Percentiles rank a stretch among this genome's conserved stretches.
phyloP scores from a whole-genome alignment of 2,113 vertebrate genomes.

The Hystrix cristata region DNA sequence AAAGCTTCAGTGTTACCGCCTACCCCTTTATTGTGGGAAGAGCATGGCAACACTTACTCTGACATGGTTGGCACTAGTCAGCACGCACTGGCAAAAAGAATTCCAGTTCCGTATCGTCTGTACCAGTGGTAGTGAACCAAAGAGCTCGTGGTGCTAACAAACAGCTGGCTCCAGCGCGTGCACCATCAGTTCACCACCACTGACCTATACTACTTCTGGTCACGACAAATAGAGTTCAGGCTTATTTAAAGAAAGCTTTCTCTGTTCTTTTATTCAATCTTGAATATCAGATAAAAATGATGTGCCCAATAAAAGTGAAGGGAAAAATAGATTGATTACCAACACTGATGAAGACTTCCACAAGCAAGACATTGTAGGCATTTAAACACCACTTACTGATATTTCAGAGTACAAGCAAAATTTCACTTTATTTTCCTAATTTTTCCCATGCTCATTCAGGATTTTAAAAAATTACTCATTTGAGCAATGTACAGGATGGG shows the following conservation, averaged over 20 bases:
- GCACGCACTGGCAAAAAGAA: neutral
- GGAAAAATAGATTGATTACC: neutral
- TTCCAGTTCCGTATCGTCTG: neutral
- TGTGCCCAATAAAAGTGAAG: neutral
- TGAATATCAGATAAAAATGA: neutral
- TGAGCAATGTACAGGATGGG: neutral
- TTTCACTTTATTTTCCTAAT: neutral
- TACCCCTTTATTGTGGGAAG: neutral
- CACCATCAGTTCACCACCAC: neutral
- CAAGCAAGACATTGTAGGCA: neutral
- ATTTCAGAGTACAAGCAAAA: neutral
- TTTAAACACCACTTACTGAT: neutral
- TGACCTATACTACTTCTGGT: neutral
- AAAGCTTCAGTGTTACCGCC: neutral
- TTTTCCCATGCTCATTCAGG: neutral
- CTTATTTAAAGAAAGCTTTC: conserved; percentile 7
- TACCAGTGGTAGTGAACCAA: neutral
- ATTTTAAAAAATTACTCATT: conserved; percentile 23
- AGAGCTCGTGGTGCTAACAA: neutral
- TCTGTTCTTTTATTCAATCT: neutral
- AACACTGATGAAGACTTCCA: neutral
- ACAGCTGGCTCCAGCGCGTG: neutral
- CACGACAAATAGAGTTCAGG: neutral
- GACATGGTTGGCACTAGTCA: too few species aligned
- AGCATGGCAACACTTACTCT: neutral